These are phyloP conservation scores for Leuctra nigra DNA, from an alignment of 2,888 invertebrate genomes.

Conservation along the genomic window DNA sequence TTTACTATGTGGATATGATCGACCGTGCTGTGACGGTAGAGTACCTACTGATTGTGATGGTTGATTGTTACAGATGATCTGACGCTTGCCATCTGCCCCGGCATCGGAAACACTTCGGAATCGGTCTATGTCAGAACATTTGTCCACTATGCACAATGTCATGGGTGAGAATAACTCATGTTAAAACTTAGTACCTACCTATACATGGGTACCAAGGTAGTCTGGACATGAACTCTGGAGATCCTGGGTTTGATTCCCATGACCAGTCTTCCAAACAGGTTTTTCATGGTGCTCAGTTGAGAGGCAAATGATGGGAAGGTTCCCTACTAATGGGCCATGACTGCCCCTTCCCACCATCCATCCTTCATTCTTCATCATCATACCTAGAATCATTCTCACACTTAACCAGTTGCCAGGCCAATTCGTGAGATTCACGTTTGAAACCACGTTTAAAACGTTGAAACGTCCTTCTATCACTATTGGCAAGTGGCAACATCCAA, in stretches of 20 bases:
- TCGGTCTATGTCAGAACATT: slow-evolving; percentile 90
- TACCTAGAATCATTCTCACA: too few relatives aligned
- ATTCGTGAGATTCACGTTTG: too few relatives aligned
- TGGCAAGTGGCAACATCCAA: too few relatives aligned
- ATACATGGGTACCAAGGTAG: neutral
- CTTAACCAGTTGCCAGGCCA: too few relatives aligned
- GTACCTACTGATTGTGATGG: neutral
- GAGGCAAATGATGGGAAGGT: neutral
- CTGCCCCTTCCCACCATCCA: neutral
- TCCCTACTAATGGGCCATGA: neutral
- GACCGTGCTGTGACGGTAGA: neutral
- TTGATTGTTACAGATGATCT: slow-evolving; percentile 61
- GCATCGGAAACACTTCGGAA: slow-evolving; percentile 92
- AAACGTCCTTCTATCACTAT: too few relatives aligned
- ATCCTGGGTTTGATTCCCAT: neutral
- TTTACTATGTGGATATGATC: too few relatives aligned
- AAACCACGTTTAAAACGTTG: too few relatives aligned
- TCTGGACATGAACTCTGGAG: neutral
- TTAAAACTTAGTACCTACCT: neutral
- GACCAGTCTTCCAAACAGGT: neutral
- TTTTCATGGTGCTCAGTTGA: too few relatives aligned
- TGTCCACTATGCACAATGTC: slow-evolving; percentile 84
- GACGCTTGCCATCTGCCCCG: slow-evolving; percentile 82
- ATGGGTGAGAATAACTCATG: slow-evolving; percentile 46
- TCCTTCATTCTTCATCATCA: neutral